These are phyloP conservation scores for Ophioderma brevispina DNA, from an alignment of 35 echinoderm and acorn worm genomes.

Conservation along the genomic window DNA sequence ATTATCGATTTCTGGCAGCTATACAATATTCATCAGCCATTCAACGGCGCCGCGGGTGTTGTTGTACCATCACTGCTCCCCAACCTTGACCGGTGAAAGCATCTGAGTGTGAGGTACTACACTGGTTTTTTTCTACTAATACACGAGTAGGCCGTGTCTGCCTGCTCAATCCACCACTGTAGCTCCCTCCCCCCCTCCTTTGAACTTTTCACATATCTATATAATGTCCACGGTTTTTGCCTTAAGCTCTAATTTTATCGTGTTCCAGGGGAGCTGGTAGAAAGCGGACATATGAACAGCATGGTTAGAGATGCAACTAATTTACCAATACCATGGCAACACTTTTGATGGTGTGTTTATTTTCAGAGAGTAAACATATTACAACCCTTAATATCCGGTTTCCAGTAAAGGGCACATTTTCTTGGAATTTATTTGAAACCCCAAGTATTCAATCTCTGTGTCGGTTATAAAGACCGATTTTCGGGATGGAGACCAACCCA, in stretches of 20 bases:
- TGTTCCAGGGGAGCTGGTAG: slow-evolving; percentile 57
- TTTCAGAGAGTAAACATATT: neutral
- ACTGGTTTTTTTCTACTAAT: slow-evolving; percentile 40
- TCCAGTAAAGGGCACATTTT: slow-evolving; percentile 16
- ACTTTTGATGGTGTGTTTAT: slow-evolving; percentile 2
- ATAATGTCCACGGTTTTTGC: slow-evolving; percentile 57
- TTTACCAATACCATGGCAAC: slow-evolving; percentile 40
- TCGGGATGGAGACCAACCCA: slow-evolving; percentile 68
- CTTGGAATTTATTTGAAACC: slow-evolving; percentile 48
- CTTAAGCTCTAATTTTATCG: slow-evolving; percentile 57
- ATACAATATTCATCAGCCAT: neutral
- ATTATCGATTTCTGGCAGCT: slow-evolving; percentile 29
- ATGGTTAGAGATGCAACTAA: slow-evolving; percentile 63
- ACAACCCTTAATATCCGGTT: neutral
- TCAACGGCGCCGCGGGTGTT: neutral
- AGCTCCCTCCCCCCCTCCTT: neutral
- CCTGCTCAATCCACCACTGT: slow-evolving; percentile 66
- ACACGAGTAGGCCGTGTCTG: neutral
- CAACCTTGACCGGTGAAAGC: slow-evolving; percentile 50
- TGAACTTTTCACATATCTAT: slow-evolving; percentile 36
- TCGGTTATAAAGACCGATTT: slow-evolving; percentile 36
- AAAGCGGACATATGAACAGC: slow-evolving; percentile 54
- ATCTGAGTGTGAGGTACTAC: slow-evolving; percentile 42
- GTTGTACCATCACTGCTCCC: slow-evolving; percentile 58
- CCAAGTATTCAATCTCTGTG: slow-evolving; percentile 46